Base-by-base conservation (phyloP, 2,797 vertebrate species). In the Poecilia wingei region DNA sequence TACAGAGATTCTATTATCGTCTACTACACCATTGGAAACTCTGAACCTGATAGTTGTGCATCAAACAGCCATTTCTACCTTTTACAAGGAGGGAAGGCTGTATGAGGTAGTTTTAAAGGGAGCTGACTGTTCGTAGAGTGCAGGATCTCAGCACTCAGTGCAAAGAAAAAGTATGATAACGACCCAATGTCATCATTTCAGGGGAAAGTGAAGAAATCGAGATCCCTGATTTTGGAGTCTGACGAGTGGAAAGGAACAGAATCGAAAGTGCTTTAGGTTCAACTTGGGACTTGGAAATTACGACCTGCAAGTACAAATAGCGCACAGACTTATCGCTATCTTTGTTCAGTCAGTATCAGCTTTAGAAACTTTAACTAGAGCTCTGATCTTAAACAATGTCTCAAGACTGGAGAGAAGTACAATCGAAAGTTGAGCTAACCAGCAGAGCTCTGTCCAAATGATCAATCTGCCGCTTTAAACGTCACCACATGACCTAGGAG, bases 401-500 rank as follows among this genome's bases (percentile, higher is more conserved):
- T 22, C 76, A 61, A 7, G 41, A 22, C 22, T 20, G 45, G 57
- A 74, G 14, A 2, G 2, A 45, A 25, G 1, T 13, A 0, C 0
- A 22, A 3, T 3, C 20, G 41, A 66, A 31, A 16, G 28, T 36
- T 5, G 25, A 6, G 16, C 28, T 6, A 41, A 5, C n/a, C 16
- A 39, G 51, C 9, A 57, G 39, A 64, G 49, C 31, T 13, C 55
- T 7, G 10, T 3, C 31, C 31, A 53, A 77, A 75, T 14, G 10
- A 80, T 49, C 2, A 0, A 25, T 76, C 46, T 45, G 10, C 75
- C 16, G 46, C 39, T 75, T 79, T 79, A 68, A 33, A 76, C 1
- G 2, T 5, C 9, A 49, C 55, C 39, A 76, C 47, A 31, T 4
- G 69, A 18, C 14, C 5, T 49, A 74, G 6, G 49, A 47, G 13